These are phyloP conservation scores for Zelostemma sp. DNA, from an alignment of 1,140 invertebrate genomes.

Conservation along the genomic window DNA sequence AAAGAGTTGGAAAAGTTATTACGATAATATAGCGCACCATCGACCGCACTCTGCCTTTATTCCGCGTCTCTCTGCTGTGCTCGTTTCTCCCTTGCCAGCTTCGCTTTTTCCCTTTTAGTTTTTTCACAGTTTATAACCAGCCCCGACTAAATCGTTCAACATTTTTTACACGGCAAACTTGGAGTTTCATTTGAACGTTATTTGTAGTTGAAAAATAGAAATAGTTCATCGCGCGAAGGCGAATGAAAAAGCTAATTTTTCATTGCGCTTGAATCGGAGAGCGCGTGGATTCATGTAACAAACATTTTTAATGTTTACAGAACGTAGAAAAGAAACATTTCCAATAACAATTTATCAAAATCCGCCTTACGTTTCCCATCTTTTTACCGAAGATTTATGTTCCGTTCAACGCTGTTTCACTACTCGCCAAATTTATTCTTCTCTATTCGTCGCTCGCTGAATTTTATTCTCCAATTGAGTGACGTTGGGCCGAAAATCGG, in stretches of 20 bases:
- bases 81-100: not conserved
- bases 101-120: not conserved
- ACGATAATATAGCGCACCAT: conserved; percentile 39
- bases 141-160: too few species aligned
- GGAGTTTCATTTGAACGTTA: too few species aligned
- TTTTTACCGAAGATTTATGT: conserved; percentile 15
- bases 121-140: conserved; percentile 1
- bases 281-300: too few species aligned
- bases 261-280: too few species aligned
- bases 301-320: too few species aligned
- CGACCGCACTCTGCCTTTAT: conserved; percentile 26
- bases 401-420: conserved; percentile 11
- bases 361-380: conserved; percentile 8
- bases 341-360: not conserved
- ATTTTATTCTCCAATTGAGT: conserved; percentile 10
- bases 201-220: too few species aligned
- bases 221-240: too few species aligned
- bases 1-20: conserved; percentile 50
- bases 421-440: conserved; percentile 13
- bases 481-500: conserved; percentile 1
- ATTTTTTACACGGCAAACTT: too few species aligned
- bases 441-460: conserved; percentile 20
- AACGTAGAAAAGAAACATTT: not conserved
- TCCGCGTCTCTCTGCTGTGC: conserved; percentile 10
- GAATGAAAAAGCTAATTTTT: too few species aligned